Percentiles rank a stretch among this genome's conserved stretches.
Conservation (phyloP, 2,113 vertebrate genomes). For the Lycaon pictus region DNA sequence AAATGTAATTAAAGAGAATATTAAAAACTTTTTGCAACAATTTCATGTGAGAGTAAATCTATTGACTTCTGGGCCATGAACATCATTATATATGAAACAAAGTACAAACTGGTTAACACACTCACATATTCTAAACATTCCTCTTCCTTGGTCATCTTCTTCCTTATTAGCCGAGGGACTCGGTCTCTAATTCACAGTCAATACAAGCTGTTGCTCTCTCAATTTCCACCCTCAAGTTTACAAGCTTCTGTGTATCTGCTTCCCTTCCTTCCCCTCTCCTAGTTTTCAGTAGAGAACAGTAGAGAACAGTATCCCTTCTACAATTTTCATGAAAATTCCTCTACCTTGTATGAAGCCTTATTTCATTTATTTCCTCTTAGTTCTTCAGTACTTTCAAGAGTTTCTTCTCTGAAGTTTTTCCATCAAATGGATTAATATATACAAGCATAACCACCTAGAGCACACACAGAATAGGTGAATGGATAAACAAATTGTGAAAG, state of each 20-base stretch:
- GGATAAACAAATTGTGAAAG: background rate
- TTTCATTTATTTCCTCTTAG: background rate
- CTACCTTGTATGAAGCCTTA: background rate
- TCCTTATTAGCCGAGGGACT: background rate
- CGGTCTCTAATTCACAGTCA: background rate
- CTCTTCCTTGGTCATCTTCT: background rate
- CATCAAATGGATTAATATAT: background rate
- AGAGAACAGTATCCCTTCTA: background rate
- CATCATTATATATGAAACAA: background rate
- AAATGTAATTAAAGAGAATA: background rate
- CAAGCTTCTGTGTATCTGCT: background rate
- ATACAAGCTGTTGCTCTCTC: background rate
- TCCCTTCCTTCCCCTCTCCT: background rate
- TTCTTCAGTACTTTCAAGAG: background rate
- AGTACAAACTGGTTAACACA: background rate
- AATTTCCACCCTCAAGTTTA: background rate
- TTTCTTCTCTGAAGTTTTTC: background rate
- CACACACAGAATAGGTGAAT: background rate
- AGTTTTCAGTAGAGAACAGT: background rate
- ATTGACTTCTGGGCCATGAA: background rate
- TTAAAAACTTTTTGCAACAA: background rate
- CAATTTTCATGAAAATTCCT: background rate
- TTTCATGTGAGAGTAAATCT: background rate
- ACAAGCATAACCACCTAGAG: background rate
- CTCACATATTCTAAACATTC: background rate